Evolutionary conservation across 2,888 invertebrate genomes (phyloP).

Genomic region (Pyrrhia umbra): DNA sequence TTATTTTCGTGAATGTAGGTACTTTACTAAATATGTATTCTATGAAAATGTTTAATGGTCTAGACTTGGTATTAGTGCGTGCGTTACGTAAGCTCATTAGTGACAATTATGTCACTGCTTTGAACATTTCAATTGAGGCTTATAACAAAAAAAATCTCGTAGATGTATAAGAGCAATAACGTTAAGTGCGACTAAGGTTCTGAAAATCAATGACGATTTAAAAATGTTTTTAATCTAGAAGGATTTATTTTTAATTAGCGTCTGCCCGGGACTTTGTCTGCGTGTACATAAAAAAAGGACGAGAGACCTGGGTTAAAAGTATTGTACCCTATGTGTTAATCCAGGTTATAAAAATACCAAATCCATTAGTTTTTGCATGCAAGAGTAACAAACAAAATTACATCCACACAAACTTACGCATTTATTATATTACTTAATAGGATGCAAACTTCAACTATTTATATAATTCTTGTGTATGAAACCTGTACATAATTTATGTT

Average conservation of each 20-base stretch:
- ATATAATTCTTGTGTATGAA: slow-evolving; percentile 31
- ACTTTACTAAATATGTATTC: neutral
- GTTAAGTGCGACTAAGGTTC: neutral
- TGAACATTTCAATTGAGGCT: slow-evolving; percentile 8
- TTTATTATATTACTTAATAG: too few relatives aligned
- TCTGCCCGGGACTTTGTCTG: too few relatives aligned
- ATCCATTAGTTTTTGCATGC: too few relatives aligned
- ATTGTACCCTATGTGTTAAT: slow-evolving; percentile 16
- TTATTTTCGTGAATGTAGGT: slow-evolving; percentile 4
- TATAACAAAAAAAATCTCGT: too few relatives aligned
- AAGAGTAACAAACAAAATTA: too few relatives aligned
- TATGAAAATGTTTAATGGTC: slow-evolving; percentile 1
- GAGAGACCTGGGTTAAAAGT: too few relatives aligned
- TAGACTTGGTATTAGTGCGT: slow-evolving; percentile 16
- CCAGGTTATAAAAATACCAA: too few relatives aligned
- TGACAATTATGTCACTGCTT: slow-evolving; percentile 14
- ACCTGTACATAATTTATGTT: slow-evolving; percentile 15
- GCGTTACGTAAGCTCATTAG: slow-evolving; percentile 26
- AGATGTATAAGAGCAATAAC: neutral
- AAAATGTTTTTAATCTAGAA: neutral
- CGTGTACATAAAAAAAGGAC: too few relatives aligned
- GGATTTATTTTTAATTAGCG: neutral
- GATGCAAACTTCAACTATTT: too few relatives aligned
- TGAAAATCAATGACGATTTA: slow-evolving; percentile 10
- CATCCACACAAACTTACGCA: too few relatives aligned